Conservation (phyloP, 2,888 invertebrate species). For the Apamea crenata region DNA sequence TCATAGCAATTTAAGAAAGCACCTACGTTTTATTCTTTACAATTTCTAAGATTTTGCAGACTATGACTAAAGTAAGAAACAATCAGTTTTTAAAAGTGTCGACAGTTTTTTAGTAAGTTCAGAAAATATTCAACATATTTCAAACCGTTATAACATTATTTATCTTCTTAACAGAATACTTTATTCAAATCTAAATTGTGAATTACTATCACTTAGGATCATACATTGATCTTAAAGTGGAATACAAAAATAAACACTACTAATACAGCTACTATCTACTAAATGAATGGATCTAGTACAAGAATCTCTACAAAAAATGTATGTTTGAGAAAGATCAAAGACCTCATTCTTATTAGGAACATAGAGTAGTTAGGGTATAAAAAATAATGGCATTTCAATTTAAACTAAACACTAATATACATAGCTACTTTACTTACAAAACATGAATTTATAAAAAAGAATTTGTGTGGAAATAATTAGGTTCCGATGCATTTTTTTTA, state of each 20-base stretch:
- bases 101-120: constrained; percentile 10
- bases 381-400: constrained; percentile 44
- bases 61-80: constrained; percentile 12
- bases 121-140: constrained; percentile 1
- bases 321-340: constrained; percentile 46
- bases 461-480: constrained; percentile 12
- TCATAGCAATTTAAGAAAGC: constrained; percentile 49
- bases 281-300: constrained; percentile 14
- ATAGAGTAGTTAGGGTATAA: constrained; percentile 24
- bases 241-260: constrained; percentile 26
- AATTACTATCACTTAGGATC: not conserved
- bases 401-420: constrained; percentile 16
- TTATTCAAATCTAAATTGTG: not conserved
- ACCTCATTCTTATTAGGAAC: constrained; percentile 43
- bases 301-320: constrained; percentile 27
- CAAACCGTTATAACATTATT: not conserved
- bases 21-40: constrained; percentile 46
- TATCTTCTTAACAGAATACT: not conserved
- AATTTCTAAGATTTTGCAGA: constrained; percentile 28
- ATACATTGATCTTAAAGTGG: constrained; percentile 14
- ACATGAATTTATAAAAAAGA: constrained; percentile 17
- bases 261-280: constrained; percentile 6
- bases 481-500: not conserved
- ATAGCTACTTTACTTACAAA: constrained; percentile 21
- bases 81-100: not conserved